phyloP scores from a whole-genome alignment of 2,113 vertebrate genomes.

The Numenius arquata region DNA sequence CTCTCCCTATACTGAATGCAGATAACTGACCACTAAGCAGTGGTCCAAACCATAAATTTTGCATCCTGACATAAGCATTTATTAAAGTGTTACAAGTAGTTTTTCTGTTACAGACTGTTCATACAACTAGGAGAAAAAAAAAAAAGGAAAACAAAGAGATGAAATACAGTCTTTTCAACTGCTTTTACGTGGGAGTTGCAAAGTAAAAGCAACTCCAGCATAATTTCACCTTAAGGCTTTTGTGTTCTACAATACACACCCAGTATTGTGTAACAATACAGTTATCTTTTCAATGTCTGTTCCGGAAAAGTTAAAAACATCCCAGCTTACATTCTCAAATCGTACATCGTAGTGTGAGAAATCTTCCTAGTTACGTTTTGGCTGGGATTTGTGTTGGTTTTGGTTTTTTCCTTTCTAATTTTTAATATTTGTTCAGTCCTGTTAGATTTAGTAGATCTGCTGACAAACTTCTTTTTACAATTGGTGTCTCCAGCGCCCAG shows the following conservation, averaged over 20 bases:
- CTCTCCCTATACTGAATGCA: not conserved
- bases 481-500: not conserved
- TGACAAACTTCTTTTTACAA: not conserved
- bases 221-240: not conserved
- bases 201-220: not conserved
- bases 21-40: not conserved
- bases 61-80: not conserved
- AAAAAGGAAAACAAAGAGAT: not conserved
- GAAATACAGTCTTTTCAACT: not conserved
- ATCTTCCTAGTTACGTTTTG: not conserved
- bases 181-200: not conserved
- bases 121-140: not conserved
- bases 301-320: not conserved
- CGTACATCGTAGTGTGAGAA: not conserved
- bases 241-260: not conserved
- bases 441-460: not conserved
- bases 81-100: not conserved
- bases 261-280: not conserved
- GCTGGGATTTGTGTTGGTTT: not conserved
- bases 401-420: not conserved
- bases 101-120: not conserved
- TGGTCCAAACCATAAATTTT: not conserved
- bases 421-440: not conserved
- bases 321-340: not conserved
- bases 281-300: not conserved